Conservation (phyloP, 1,140 invertebrate species). For the Heterodera schachtii region DNA sequence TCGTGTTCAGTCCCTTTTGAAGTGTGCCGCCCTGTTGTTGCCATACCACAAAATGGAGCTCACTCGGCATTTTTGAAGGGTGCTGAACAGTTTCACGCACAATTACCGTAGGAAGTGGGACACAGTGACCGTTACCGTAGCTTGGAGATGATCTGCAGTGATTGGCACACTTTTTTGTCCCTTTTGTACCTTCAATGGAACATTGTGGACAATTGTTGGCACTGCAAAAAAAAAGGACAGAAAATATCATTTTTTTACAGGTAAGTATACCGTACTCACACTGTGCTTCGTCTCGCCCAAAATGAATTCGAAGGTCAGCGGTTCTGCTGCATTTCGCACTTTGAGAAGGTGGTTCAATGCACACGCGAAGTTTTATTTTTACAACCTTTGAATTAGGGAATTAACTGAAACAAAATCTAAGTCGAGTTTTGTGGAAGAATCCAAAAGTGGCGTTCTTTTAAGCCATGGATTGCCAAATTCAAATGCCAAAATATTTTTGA, state of each 20-base stretch:
- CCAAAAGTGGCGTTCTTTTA: no score
- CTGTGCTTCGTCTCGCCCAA: conserved; percentile 9
- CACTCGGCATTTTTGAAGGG: conserved; percentile 45
- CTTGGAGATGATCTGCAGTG: conserved; percentile 34
- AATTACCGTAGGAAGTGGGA: not conserved
- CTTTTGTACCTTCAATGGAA: conserved; percentile 7
- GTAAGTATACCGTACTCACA: not conserved
- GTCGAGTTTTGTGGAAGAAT: not conserved
- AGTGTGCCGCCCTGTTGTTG: conserved; percentile 51
- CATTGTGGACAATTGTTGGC: conserved; percentile 32
- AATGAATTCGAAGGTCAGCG: conserved; percentile 9
- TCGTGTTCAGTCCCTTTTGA: conserved; percentile 9
- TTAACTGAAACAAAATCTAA: not conserved
- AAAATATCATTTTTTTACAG: not conserved
- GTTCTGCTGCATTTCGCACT: conserved; percentile 23
- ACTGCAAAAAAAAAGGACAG: not conserved
- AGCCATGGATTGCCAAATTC: no score
- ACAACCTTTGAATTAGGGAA: not conserved
- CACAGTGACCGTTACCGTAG: conserved; percentile 24
- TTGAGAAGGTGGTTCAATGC: not conserved
- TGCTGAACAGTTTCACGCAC: conserved; percentile 32
- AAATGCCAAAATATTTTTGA: no score
- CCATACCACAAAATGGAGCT: conserved; percentile 55
- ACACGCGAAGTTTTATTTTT: conserved; percentile 16
- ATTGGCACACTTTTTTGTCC: conserved; percentile 19